Conservation (phyloP, 2,113 vertebrate genomes). For the Typhlomys cinereus region DNA sequence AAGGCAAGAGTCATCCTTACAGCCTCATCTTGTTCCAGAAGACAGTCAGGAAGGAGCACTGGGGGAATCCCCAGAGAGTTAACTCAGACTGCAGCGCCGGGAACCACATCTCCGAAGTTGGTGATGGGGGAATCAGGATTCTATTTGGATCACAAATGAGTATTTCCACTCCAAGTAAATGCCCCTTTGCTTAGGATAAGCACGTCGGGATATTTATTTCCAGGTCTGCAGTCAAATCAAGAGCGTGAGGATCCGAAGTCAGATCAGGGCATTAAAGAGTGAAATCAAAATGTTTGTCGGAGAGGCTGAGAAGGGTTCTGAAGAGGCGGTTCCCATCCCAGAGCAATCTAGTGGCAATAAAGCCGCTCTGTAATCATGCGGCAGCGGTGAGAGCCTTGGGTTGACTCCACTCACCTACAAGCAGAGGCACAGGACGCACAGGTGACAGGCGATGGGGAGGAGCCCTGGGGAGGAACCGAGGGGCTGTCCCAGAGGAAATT, state of each 20-base stretch:
- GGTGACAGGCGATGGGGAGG: neutral
- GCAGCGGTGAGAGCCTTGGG: neutral
- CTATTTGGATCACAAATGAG: neutral
- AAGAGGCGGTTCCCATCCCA: constrained; percentile 11
- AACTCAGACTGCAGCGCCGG: neutral
- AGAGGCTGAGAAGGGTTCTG: constrained; percentile 35
- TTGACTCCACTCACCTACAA: neutral
- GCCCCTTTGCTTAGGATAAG: neutral
- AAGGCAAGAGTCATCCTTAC: neutral
- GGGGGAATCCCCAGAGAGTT: neutral
- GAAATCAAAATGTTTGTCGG: constrained; percentile 24
- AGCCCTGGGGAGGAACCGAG: accelerated
- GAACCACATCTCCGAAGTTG: neutral
- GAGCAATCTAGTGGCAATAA: constrained; percentile 41
- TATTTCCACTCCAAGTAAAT: neutral
- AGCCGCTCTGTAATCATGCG: constrained; percentile 42
- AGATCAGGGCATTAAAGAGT: neutral
- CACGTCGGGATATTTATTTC: constrained; percentile 41
- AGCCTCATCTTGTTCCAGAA: neutral
- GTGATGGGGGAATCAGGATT: neutral
- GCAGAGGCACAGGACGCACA: neutral
- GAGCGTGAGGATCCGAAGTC: neutral
- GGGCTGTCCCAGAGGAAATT: neutral
- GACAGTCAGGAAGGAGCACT: neutral
- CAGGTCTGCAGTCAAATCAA: constrained; percentile 29